A percentile compares a stretch with the other conserved stretches of the same genome.
Conservation (phyloP, 2,888 invertebrate genomes). For the Emmelina monodactyla region DNA sequence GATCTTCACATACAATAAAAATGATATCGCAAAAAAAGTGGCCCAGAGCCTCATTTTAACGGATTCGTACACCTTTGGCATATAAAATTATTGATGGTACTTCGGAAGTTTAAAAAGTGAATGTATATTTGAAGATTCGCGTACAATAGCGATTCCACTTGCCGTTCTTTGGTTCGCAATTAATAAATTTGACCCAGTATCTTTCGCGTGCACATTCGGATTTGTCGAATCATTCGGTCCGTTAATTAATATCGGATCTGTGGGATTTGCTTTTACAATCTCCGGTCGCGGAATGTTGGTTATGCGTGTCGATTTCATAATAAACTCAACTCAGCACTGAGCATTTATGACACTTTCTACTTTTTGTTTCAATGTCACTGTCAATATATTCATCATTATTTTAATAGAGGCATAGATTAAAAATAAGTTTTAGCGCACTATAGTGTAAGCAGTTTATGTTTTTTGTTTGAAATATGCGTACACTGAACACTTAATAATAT, state of each 20-base stretch:
- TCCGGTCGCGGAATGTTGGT: constrained; percentile 28
- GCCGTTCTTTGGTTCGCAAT: constrained; percentile 50
- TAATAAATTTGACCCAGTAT: constrained; percentile 57
- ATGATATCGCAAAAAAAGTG: constrained; percentile 5
- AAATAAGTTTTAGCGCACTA: too few relatives aligned
- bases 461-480: too few relatives aligned
- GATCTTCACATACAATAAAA: background rate
- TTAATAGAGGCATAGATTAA: constrained; percentile 5
- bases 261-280: constrained; percentile 29
- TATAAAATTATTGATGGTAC: constrained; percentile 18
- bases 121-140: constrained; percentile 21
- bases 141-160: constrained; percentile 49
- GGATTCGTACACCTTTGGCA: background rate
- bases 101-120: constrained; percentile 47
- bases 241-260: constrained; percentile 48
- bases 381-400: constrained; percentile 7
- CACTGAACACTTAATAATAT: too few relatives aligned
- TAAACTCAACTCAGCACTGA: constrained; percentile 19
- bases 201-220: constrained; percentile 21
- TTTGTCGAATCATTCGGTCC: constrained; percentile 41
- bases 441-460: too few relatives aligned
- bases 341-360: constrained; percentile 42
- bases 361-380: constrained; percentile 29
- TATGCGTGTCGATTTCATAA: constrained; percentile 31
- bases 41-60: background rate